Evolutionary conservation across 53 echinoderm and acorn worm species (phyloP).

Genomic region (Pentamera pediparva): DNA sequence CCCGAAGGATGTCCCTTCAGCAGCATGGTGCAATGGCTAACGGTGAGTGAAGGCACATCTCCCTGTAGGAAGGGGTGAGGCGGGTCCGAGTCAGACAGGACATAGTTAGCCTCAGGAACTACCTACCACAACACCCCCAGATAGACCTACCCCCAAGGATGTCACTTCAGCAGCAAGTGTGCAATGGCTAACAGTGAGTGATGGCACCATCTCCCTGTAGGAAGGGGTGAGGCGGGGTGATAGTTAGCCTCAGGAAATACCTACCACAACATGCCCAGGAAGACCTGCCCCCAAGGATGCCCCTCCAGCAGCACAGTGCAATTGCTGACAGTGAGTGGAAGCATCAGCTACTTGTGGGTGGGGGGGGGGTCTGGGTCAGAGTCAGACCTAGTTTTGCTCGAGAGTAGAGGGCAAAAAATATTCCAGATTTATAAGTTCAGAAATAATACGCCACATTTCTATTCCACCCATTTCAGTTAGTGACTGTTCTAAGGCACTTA

Average conservation of each 20-base stretch:
- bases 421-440: no score
- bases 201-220: not conserved
- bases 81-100: no score
- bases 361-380: no score
- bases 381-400: no score
- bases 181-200: not conserved
- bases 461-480: no score
- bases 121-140: slow-evolving; percentile 4
- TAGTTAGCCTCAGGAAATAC: not conserved
- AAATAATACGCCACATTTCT: no score
- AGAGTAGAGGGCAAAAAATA: no score
- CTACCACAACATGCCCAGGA: slow-evolving; percentile 6
- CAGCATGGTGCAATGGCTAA: slow-evolving; percentile 11
- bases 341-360: not conserved
- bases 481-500: no score
- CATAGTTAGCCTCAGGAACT: slow-evolving; percentile 5
- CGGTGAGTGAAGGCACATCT: not conserved
- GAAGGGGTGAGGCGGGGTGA: not conserved
- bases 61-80: no score
- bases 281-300: not conserved
- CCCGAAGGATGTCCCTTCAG: not conserved
- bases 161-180: slow-evolving; percentile 5
- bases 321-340: not conserved
- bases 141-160: not conserved
- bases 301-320: slow-evolving; percentile 2